These are phyloP conservation scores for Daphoenositta chrysoptera DNA, from an alignment of 2,113 vertebrate species.

Conservation along the genomic window DNA sequence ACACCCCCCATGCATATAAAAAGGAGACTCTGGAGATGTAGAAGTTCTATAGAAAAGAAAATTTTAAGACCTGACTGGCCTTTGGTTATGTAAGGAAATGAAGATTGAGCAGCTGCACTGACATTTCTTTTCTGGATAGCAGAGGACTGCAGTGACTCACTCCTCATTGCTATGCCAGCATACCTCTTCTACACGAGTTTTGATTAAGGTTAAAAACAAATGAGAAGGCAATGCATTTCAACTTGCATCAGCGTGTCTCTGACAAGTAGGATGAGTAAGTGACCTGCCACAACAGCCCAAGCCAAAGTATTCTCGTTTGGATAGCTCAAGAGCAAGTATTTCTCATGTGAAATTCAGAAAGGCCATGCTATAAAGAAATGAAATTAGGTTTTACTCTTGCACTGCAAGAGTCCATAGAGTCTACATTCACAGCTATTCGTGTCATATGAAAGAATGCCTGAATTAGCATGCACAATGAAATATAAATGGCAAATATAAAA, in stretches of 20 bases:
- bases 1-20: neutral
- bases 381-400: neutral
- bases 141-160: slow-evolving; percentile 14
- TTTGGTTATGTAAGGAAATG: slow-evolving; percentile 33
- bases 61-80: slow-evolving; percentile 18
- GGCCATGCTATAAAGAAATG: neutral
- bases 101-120: slow-evolving; percentile 18
- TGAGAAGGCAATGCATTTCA: neutral
- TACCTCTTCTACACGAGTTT: neutral
- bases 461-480: neutral
- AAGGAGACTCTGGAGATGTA: neutral
- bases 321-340: neutral
- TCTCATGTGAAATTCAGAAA: slow-evolving; percentile 32
- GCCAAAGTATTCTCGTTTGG: neutral
- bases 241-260: neutral
- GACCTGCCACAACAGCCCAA: neutral
- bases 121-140: slow-evolving; percentile 16
- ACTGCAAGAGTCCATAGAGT: neutral
- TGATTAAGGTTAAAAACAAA: slow-evolving; percentile 59
- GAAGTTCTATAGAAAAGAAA: slow-evolving; percentile 10
- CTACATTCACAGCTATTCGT: neutral
- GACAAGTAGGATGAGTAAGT: slow-evolving; percentile 13
- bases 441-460: neutral
- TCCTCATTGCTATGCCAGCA: slow-evolving; percentile 9
- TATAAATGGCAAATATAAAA: slow-evolving; percentile 10